A percentile compares a stretch with the other conserved stretches of the same genome.
phyloP scores from a whole-genome alignment of 2,888 invertebrate genomes.

The Drosophila picticornis region DNA sequence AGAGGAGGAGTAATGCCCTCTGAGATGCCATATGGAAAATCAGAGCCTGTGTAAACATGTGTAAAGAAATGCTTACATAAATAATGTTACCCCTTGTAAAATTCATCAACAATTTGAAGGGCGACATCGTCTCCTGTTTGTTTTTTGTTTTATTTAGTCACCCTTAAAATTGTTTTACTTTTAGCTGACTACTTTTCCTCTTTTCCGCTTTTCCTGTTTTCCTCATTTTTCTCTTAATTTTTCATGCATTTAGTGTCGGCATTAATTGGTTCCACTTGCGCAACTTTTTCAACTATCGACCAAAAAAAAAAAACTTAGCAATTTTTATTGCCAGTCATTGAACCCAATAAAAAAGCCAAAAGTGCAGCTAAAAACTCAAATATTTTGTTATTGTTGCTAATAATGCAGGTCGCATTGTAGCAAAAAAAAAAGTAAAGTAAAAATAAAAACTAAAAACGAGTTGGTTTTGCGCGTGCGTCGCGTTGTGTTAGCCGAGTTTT shows the following conservation, averaged over 20 bases:
- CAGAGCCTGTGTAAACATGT: constrained; percentile 53
- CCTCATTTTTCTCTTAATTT: constrained; percentile 17
- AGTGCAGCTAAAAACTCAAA: constrained; percentile 12
- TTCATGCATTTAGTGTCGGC: constrained; percentile 31
- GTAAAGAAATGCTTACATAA: constrained; percentile 28
- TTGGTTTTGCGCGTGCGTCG: constrained; percentile 74
- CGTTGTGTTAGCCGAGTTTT: constrained; percentile 64
- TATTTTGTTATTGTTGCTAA: constrained; percentile 4
- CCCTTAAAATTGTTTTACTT: constrained; percentile 39
- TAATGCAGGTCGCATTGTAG: constrained; percentile 21
- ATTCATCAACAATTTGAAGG: constrained; percentile 44
- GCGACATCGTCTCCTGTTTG: constrained; percentile 21
- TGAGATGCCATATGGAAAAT: constrained; percentile 67
- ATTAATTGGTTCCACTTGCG: constrained; percentile 77
- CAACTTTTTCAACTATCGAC: constrained; percentile 63
- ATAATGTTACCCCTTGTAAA: constrained; percentile 30
- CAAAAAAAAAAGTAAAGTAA: constrained; percentile 18
- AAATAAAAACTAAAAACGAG: constrained; percentile 28
- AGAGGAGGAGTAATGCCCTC: constrained; percentile 10
- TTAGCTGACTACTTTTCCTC: constrained; percentile 40
- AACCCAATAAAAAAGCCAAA: constrained; percentile 37
- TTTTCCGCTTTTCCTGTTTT: constrained; percentile 54
- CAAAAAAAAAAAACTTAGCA: neutral
- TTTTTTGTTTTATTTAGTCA: constrained; percentile 30
- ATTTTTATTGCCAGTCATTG: constrained; percentile 60